A percentile compares a stretch with the other conserved stretches of the same genome.
Conservation (phyloP, 2,888 invertebrate genomes). For the Luperina nickerlii region DNA sequence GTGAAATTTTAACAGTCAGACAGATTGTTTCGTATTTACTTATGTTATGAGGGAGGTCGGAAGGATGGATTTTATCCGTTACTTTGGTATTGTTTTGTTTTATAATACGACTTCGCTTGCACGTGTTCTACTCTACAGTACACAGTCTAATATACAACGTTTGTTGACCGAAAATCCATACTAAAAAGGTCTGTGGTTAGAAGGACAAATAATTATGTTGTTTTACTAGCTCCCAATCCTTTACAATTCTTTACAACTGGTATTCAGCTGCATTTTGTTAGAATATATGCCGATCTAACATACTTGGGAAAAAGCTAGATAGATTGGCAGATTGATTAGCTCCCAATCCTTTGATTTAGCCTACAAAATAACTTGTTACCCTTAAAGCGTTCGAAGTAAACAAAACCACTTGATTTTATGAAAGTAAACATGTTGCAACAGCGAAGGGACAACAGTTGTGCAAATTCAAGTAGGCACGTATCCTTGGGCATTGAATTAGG, state of each 20-base stretch:
- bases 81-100: constrained; percentile 10
- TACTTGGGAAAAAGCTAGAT: not conserved
- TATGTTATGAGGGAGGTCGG: no score
- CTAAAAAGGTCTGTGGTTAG: no score
- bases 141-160: not conserved
- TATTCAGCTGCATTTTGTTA: not conserved
- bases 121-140: not conserved
- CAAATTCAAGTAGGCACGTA: constrained; percentile 69
- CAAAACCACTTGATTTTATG: constrained; percentile 59
- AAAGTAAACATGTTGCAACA: constrained; percentile 72
- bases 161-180: not conserved
- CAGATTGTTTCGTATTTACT: not conserved
- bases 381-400: constrained; percentile 23
- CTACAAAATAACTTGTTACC: constrained; percentile 4
- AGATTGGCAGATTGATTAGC: not conserved
- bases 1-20: not conserved
- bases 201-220: not conserved
- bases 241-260: not conserved
- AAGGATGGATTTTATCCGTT: not conserved
- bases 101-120: not conserved
- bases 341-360: not conserved
- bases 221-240: not conserved
- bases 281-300: not conserved
- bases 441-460: constrained; percentile 74
- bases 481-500: constrained; percentile 78